Percentiles rank a stretch among this genome's conserved stretches.
These are phyloP conservation scores for Mamestra configurata DNA, from an alignment of 1,140 invertebrate species.

Conservation along the genomic window DNA sequence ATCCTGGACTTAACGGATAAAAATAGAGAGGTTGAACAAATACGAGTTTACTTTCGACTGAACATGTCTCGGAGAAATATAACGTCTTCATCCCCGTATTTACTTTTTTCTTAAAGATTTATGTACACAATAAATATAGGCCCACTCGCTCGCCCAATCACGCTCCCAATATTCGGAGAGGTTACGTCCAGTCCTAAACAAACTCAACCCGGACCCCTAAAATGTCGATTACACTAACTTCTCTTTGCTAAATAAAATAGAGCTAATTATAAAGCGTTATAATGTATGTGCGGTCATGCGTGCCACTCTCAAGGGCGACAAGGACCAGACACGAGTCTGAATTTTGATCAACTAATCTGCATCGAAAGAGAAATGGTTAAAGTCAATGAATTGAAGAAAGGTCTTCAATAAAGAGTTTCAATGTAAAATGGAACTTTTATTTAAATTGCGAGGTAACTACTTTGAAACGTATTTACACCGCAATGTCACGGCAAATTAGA, in stretches of 20 bases:
- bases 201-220: slow-evolving; percentile 72
- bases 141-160: slow-evolving; percentile 75
- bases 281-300: slow-evolving; percentile 23
- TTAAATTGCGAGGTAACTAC: slow-evolving; percentile 25
- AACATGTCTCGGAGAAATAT: slow-evolving; percentile 57
- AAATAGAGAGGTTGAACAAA: slow-evolving; percentile 49
- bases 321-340: background rate
- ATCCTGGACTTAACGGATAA: slow-evolving; percentile 40
- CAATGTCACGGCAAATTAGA: slow-evolving; percentile 40
- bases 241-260: slow-evolving; percentile 40
- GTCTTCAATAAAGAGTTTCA: background rate
- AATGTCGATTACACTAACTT: slow-evolving; percentile 60
- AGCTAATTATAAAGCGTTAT: slow-evolving; percentile 34
- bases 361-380: slow-evolving; percentile 9
- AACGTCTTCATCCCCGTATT: slow-evolving; percentile 68
- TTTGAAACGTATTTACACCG: slow-evolving; percentile 36
- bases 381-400: slow-evolving; percentile 12
- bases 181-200: slow-evolving; percentile 75
- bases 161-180: slow-evolving; percentile 69
- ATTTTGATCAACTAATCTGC: background rate
- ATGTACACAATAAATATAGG: slow-evolving; percentile 76
- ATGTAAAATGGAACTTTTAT: slow-evolving; percentile 28
- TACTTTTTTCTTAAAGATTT: slow-evolving; percentile 78
- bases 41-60: slow-evolving; percentile 41
- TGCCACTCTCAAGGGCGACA: background rate